phyloP scores from a whole-genome alignment of 1,140 invertebrate genomes.

The Formica exsecta region DNA sequence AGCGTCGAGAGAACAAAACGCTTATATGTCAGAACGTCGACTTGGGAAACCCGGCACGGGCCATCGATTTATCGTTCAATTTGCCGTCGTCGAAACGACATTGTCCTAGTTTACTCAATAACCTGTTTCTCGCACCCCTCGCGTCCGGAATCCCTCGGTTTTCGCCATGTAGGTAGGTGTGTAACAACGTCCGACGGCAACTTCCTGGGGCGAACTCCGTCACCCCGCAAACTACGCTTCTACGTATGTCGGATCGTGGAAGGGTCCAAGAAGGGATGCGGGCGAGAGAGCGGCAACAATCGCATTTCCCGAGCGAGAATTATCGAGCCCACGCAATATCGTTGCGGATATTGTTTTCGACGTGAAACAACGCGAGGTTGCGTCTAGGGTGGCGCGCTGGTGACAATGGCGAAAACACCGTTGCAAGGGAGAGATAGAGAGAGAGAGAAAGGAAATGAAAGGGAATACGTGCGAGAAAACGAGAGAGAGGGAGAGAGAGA shows the following conservation, averaged over 20 bases:
- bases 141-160: constrained; percentile 67
- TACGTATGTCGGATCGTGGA: constrained; percentile 66
- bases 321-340: constrained; percentile 81
- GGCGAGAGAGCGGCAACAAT: constrained; percentile 75
- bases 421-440: not conserved
- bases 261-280: constrained; percentile 53
- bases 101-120: constrained; percentile 70
- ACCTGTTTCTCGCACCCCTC: constrained; percentile 65
- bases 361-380: constrained; percentile 48
- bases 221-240: constrained; percentile 46
- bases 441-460: not conserved
- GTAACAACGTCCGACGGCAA: constrained; percentile 70
- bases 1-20: constrained; percentile 20
- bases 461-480: constrained; percentile 9
- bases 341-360: constrained; percentile 84
- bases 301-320: constrained; percentile 82
- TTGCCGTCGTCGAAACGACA: constrained; percentile 47
- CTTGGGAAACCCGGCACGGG: constrained; percentile 22
- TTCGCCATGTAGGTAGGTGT: constrained; percentile 68
- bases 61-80: constrained; percentile 60
- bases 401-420: constrained; percentile 63
- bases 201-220: constrained; percentile 69
- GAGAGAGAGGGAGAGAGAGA: constrained; percentile 17
- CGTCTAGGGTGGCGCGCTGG: constrained; percentile 27
- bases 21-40: constrained; percentile 30